Conservation (phyloP, 2,797 vertebrate genomes). For the Gephyroberyx darwinii region DNA sequence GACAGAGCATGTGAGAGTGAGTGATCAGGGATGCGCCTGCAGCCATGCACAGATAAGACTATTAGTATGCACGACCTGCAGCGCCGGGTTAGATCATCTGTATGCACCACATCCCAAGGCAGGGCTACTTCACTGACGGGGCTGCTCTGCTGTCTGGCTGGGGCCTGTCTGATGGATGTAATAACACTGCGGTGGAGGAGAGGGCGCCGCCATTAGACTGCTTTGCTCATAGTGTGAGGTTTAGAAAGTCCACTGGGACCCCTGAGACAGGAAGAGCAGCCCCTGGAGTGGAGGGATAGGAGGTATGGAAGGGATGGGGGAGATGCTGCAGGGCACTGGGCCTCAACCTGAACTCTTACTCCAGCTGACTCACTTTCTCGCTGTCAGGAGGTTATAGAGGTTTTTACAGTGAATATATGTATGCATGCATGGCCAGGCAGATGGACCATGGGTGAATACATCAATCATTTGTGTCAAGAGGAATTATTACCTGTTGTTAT, state of each 20-base stretch:
- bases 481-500: not conserved
- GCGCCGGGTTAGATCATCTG: constrained; percentile 63
- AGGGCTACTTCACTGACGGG: constrained; percentile 53
- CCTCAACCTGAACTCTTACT: not conserved
- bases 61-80: constrained; percentile 52
- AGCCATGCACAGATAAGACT: constrained; percentile 44
- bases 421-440: constrained; percentile 4
- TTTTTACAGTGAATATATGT: not conserved
- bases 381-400: constrained; percentile 12
- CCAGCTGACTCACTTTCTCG: constrained; percentile 12
- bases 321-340: not conserved
- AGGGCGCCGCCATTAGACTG: constrained; percentile 42
- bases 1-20: constrained; percentile 7
- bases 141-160: constrained; percentile 58
- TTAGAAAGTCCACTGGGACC: constrained; percentile 41
- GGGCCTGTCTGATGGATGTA: constrained; percentile 59
- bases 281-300: constrained; percentile 4
- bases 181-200: constrained; percentile 38
- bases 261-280: constrained; percentile 30
- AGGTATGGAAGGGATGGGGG: constrained; percentile 1
- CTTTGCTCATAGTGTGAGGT: constrained; percentile 38
- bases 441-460: not conserved
- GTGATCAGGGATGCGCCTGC: constrained; percentile 41
- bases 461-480: not conserved
- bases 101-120: constrained; percentile 67